Percentiles rank a stretch among this genome's conserved stretches.
phyloP scores from a whole-genome alignment of 2,888 invertebrate species.

The Hermaeophaga mercurialis region DNA sequence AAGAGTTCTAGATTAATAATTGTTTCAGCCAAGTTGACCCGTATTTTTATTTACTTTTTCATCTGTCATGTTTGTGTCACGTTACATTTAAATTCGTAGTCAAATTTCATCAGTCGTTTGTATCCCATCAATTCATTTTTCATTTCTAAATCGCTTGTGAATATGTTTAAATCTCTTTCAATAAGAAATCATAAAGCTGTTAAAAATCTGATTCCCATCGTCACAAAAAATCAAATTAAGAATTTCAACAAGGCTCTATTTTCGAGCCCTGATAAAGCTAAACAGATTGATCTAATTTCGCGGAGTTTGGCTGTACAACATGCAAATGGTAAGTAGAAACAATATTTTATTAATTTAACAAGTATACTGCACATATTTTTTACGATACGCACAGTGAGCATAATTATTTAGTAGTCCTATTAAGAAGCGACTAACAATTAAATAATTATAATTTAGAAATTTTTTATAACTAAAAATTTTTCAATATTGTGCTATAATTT shows the following conservation, averaged over 20 bases:
- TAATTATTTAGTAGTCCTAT: too few species aligned
- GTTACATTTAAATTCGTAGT: not conserved
- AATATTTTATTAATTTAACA: too few species aligned
- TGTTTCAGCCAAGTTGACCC: too few species aligned
- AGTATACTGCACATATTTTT: too few species aligned
- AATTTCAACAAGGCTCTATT: not conserved
- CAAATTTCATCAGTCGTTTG: not conserved
- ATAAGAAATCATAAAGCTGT: not conserved
- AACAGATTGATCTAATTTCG: too few species aligned
- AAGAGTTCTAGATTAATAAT: too few species aligned
- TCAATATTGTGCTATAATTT: too few species aligned
- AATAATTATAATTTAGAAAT: too few species aligned
- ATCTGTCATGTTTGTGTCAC: not conserved
- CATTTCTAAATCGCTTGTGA: not conserved
- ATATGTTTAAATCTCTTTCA: not conserved
- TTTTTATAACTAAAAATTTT: too few species aligned
- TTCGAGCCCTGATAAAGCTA: not conserved
- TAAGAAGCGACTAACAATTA: too few species aligned
- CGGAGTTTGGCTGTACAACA: not conserved
- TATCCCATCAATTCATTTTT: not conserved
- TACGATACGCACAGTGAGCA: too few species aligned
- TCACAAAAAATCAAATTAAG: not conserved
- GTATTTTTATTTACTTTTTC: not conserved
- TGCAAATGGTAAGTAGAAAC: not conserved
- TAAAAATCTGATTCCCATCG: not conserved